Base-by-base conservation (phyloP, 2,888 invertebrate species). In the Carterocephalus palaemon region DNA sequence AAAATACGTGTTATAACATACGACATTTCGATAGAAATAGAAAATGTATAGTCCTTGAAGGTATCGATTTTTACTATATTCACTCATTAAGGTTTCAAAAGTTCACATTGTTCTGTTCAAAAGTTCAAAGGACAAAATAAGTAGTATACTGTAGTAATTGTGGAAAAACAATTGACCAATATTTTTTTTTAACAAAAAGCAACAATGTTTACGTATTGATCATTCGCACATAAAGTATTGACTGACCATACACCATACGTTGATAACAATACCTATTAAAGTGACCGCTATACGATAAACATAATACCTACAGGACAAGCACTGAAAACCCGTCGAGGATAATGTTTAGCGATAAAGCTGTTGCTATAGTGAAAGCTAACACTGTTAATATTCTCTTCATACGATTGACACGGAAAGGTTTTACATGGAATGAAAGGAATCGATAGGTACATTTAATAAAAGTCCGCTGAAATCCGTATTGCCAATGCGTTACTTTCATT, bases 211-310 rank as follows among this genome's bases (percentile, higher is more conserved):
- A 38, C 37, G 58, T 31, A 50, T 16, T 67, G 67, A 53, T 62
- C 62, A 55, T 46, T 51, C 67, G 48, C 47, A 38, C 51, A 52
- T 63, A 64, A 64, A 64, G 65, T 73, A 75, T 74, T 70, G 74
- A 77, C 78, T 77, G 68, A 51, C 59, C 48, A 64, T 63, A 58
- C 57, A 57, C 56, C 40, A n/a, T n/a, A n/a, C 49, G 57, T 62
- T 75, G 80, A 79, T 78, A 80, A 77, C 67, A 49, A 54, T 47
- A 59, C 51, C 59, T 70, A 65, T 66, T 71, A 75, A 66, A 68
- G 60, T 64, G 57, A 51, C 41, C 46, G 41, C 58, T 43, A 38
- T 52, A 51, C 53, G 43, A 37, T 49, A 40, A 10, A 39, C 34
- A 38, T 49, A 39, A 54, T 57, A 59, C 54, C 54, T 60, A 57